Evolutionary conservation across 2,113 vertebrate genomes (phyloP).

Genomic region (Girardinichthys multiradiatus): DNA sequence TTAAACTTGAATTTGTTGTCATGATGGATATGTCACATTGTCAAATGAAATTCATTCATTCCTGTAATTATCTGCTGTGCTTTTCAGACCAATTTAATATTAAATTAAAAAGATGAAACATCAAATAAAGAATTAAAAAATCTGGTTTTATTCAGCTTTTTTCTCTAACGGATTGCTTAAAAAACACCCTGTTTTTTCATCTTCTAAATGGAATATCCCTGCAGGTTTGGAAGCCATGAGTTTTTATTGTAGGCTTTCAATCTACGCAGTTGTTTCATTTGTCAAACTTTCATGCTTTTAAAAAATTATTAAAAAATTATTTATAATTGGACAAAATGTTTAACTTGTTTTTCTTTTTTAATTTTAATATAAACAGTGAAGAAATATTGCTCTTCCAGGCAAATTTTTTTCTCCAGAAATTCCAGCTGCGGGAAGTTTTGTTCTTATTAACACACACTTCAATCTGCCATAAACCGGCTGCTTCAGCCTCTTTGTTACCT

Average conservation of each 20-base stretch:
- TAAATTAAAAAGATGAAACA: neutral
- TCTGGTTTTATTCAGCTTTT: neutral
- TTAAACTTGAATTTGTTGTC: conserved; percentile 18
- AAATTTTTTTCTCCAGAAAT: too few species aligned
- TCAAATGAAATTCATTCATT: conserved; percentile 11
- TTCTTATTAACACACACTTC: too few species aligned
- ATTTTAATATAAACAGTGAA: too few species aligned
- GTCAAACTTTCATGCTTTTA: neutral
- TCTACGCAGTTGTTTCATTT: too few species aligned
- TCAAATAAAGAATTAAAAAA: neutral
- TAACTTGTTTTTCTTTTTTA: too few species aligned
- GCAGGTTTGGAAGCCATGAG: too few species aligned
- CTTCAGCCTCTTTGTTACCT: neutral
- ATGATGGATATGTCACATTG: conserved; percentile 34
- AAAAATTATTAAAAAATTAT: neutral
- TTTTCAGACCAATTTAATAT: neutral
- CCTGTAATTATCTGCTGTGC: neutral
- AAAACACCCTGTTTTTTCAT: too few species aligned
- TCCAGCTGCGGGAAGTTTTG: too few species aligned
- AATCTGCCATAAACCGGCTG: neutral
- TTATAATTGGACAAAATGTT: neutral
- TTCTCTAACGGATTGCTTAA: too few species aligned
- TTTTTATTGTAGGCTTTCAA: too few species aligned
- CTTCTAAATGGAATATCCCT: too few species aligned
- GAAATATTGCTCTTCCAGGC: too few species aligned